These are phyloP conservation scores for Synergus japonicus DNA, from an alignment of 2,888 invertebrate genomes.

Conservation along the genomic window DNA sequence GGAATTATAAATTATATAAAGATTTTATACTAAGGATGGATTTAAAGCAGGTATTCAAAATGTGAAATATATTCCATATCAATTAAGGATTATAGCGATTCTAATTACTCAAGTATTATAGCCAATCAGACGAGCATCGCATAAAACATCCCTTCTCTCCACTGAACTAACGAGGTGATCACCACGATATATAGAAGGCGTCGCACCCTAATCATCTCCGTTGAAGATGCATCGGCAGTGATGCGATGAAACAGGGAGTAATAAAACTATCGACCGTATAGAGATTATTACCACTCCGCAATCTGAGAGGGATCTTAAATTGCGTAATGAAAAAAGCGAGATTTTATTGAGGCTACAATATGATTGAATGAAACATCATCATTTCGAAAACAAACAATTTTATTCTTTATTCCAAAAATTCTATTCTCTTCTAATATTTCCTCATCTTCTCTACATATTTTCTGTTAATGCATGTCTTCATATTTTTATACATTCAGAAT, in stretches of 20 bases:
- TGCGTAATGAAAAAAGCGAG: constrained; percentile 3
- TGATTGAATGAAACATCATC: background rate
- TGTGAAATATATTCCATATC: background rate
- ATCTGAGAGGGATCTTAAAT: constrained; percentile 8
- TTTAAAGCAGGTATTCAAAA: background rate
- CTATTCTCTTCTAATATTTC: too few relatives aligned
- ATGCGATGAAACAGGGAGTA: constrained; percentile 28
- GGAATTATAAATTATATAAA: too few relatives aligned
- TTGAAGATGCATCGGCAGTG: constrained; percentile 49
- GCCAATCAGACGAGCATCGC: constrained; percentile 10
- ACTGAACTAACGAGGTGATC: constrained; percentile 48
- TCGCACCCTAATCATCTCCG: constrained; percentile 49
- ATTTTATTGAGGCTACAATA: background rate
- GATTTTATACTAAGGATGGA: too few relatives aligned
- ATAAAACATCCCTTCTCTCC: constrained; percentile 21
- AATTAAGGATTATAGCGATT: background rate
- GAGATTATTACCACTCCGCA: constrained; percentile 13
- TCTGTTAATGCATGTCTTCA: too few relatives aligned
- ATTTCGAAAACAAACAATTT: background rate
- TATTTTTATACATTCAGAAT: too few relatives aligned
- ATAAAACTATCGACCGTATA: constrained; percentile 5
- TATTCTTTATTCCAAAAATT: too few relatives aligned
- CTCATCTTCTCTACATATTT: too few relatives aligned
- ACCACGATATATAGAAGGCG: constrained; percentile 48
- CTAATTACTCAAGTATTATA: constrained; percentile 13